Conservation (phyloP, 2,113 vertebrate species). For the Otocyon megalotis region DNA sequence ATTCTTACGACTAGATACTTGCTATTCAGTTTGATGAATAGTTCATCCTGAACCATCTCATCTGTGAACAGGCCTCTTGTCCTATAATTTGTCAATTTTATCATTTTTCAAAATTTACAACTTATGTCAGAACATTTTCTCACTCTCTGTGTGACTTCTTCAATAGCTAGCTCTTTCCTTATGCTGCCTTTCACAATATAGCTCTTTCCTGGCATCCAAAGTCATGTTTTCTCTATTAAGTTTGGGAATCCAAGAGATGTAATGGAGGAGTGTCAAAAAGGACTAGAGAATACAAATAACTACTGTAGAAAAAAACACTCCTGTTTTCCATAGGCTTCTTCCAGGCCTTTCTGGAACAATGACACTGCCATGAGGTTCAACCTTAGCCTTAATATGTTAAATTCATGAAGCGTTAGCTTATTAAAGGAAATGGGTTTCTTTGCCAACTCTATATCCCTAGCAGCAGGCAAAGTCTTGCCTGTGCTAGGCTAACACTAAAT, state of each 20-base stretch:
- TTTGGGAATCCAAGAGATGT: not conserved
- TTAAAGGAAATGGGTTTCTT: not conserved
- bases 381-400: not conserved
- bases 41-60: slow-evolving; percentile 55
- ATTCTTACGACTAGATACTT: slow-evolving; percentile 43
- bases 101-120: slow-evolving; percentile 57
- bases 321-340: not conserved
- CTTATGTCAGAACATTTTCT: slow-evolving; percentile 54
- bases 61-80: slow-evolving; percentile 34
- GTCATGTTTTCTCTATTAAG: not conserved
- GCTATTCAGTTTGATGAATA: slow-evolving; percentile 47
- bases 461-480: not conserved
- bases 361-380: not conserved
- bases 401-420: not conserved
- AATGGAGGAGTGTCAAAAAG: not conserved
- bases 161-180: not conserved
- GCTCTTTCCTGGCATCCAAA: not conserved
- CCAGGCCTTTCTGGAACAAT: not conserved
- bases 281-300: not conserved
- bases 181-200: not conserved
- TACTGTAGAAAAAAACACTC: not conserved
- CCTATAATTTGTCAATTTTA: slow-evolving; percentile 60
- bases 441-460: not conserved
- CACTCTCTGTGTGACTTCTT: slow-evolving; percentile 16
- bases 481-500: not conserved